Evolutionary conservation across 2,888 invertebrate genomes (phyloP).

Genomic region (Oxytorus armatus): DNA sequence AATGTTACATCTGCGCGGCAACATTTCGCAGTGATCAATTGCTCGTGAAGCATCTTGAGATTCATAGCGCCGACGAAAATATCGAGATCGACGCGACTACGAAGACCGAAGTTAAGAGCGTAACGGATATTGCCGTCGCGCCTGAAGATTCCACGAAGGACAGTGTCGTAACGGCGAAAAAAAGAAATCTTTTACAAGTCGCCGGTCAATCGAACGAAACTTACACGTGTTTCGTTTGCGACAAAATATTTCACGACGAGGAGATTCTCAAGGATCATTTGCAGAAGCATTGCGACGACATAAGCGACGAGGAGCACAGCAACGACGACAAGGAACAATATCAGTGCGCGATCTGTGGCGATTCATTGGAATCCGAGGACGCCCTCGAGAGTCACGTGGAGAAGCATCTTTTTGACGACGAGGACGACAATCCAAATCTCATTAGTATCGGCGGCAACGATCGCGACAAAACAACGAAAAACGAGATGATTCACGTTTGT

Average conservation of each 20-base stretch:
- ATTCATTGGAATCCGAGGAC: slow-evolving; percentile 78
- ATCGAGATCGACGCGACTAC: slow-evolving; percentile 45
- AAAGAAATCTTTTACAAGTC: slow-evolving; percentile 14
- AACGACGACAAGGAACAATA: slow-evolving; percentile 77
- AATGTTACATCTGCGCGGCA: slow-evolving; percentile 75
- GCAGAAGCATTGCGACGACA: slow-evolving; percentile 81
- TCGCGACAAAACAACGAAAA: slow-evolving; percentile 53
- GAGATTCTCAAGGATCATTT: slow-evolving; percentile 81
- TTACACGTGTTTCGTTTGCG: slow-evolving; percentile 82
- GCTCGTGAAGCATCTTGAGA: slow-evolving; percentile 72
- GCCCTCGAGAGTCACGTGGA: slow-evolving; percentile 79
- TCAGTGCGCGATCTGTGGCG: slow-evolving; percentile 81
- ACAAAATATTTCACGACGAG: slow-evolving; percentile 80
- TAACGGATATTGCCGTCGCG: background rate
- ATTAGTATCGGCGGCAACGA: slow-evolving; percentile 72
- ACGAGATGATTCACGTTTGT: slow-evolving; percentile 72
- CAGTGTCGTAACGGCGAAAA: slow-evolving; percentile 15
- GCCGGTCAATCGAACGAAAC: slow-evolving; percentile 25
- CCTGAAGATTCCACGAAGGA: background rate
- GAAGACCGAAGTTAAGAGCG: slow-evolving; percentile 40
- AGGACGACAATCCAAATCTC: slow-evolving; percentile 81
- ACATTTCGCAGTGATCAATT: slow-evolving; percentile 74
- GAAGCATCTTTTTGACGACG: slow-evolving; percentile 81
- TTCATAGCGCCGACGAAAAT: slow-evolving; percentile 69
- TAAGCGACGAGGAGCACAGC: slow-evolving; percentile 76